Conservation (phyloP, 2,888 invertebrate species). For the Hedychridium roseum region DNA sequence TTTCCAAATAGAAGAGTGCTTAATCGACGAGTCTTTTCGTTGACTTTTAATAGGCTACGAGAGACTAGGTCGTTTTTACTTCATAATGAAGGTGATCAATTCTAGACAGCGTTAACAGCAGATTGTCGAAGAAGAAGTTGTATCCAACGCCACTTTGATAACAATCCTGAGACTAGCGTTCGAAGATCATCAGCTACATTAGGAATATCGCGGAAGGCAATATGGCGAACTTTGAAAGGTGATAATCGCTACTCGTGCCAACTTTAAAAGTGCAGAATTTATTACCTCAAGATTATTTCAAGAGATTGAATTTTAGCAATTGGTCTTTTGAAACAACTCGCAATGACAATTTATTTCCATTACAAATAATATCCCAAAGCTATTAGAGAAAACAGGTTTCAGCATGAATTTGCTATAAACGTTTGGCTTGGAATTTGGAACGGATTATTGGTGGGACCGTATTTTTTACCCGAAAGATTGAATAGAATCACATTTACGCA, state of each 20-base stretch:
- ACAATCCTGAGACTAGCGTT: too few relatives aligned
- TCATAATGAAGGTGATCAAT: too few relatives aligned
- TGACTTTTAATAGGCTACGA: slow-evolving; percentile 5
- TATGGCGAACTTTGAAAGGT: slow-evolving; percentile 1
- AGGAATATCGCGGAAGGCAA: neutral
- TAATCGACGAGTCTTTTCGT: neutral
- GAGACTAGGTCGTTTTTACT: neutral
- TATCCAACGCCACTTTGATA: too few relatives aligned
- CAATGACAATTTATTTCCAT: slow-evolving; percentile 4
- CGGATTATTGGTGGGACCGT: too few relatives aligned
- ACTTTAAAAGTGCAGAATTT: slow-evolving; percentile 1
- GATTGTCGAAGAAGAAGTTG: too few relatives aligned
- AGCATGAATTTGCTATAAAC: too few relatives aligned
- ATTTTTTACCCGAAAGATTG: too few relatives aligned
- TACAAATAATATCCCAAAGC: slow-evolving; percentile 3
- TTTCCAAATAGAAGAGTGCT: slow-evolving; percentile 2
- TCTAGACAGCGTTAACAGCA: too few relatives aligned
- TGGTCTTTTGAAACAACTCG: neutral
- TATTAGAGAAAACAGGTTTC: too few relatives aligned
- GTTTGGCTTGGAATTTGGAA: too few relatives aligned
- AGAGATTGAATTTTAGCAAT: slow-evolving; percentile 3
- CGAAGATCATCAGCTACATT: too few relatives aligned
- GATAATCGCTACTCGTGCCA: slow-evolving; percentile 3
- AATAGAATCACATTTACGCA: too few relatives aligned
- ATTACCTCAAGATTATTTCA: slow-evolving; percentile 1